Percentiles rank a stretch among this genome's conserved stretches.
Conservation (phyloP, 1,140 invertebrate genomes). For the Drosophila quadrilineata region DNA sequence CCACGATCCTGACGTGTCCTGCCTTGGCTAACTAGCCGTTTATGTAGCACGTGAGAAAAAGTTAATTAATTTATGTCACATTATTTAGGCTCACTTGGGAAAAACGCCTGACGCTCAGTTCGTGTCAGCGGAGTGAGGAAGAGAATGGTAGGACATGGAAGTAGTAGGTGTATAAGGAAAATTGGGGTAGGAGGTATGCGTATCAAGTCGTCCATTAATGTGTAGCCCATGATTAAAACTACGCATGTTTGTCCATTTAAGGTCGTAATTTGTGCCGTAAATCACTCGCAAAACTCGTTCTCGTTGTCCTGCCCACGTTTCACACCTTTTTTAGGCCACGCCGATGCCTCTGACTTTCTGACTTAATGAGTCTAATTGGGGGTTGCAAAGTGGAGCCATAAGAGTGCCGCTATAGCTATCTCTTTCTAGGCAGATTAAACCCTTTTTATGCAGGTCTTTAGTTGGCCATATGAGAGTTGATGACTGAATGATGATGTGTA, state of each 20-base stretch:
- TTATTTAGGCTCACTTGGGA: constrained; percentile 65
- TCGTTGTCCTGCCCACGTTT: constrained; percentile 48
- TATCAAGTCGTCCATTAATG: constrained; percentile 42
- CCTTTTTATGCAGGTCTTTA: constrained; percentile 55
- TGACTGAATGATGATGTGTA: constrained; percentile 12
- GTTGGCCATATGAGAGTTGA: constrained; percentile 35
- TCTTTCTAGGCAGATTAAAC: constrained; percentile 55
- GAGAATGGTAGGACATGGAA: too few relatives aligned
- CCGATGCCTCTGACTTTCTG: constrained; percentile 8
- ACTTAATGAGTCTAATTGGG: constrained; percentile 76
- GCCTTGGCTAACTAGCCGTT: constrained; percentile 17
- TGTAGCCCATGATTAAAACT: constrained; percentile 74
- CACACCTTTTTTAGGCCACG: constrained; percentile 56
- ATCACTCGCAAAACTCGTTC: constrained; percentile 63
- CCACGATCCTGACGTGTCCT: too few relatives aligned
- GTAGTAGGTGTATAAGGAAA: too few relatives aligned
- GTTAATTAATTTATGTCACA: constrained; percentile 79
- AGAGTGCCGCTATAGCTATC: constrained; percentile 5
- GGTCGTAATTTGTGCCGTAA: constrained; percentile 73
- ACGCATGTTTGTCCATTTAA: constrained; percentile 79
- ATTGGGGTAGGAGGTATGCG: too few relatives aligned
- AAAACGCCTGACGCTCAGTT: constrained; percentile 15
- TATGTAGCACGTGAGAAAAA: constrained; percentile 65
- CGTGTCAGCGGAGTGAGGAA: too few relatives aligned
- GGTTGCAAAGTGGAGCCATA: constrained; percentile 47